Percentiles rank a stretch among this genome's conserved stretches.
These are phyloP conservation scores for Pelusios castaneus DNA, from an alignment of 2,113 vertebrate species.

Conservation along the genomic window DNA sequence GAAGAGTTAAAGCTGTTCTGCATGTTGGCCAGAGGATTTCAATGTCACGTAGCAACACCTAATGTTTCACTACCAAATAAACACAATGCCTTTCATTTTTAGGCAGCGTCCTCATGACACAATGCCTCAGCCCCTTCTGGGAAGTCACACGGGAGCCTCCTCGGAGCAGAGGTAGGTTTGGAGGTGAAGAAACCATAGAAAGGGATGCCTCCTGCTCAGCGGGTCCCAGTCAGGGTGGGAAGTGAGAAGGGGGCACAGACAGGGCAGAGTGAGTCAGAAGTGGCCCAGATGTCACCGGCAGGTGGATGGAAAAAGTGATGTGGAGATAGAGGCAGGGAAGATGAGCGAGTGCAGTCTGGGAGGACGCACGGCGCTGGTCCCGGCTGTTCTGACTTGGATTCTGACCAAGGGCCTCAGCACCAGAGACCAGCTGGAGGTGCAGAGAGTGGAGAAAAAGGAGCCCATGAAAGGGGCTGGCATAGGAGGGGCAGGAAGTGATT, in stretches of 20 bases:
- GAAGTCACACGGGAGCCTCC: rapidly evolving
- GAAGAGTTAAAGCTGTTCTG: constrained; percentile 27
- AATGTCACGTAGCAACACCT: constrained; percentile 55
- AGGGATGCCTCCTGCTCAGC: neutral
- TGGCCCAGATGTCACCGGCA: neutral
- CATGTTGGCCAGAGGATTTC: neutral
- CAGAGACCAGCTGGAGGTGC: neutral
- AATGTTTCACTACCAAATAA: neutral
- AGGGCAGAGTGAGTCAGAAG: neutral
- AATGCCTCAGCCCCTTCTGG: neutral
- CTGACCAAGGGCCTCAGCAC: neutral
- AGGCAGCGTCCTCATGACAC: neutral
- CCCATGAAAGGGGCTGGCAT: neutral
- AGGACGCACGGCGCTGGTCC: neutral
- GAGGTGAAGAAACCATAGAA: neutral
- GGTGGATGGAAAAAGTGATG: neutral
- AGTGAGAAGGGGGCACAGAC: neutral
- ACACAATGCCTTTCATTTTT: neutral
- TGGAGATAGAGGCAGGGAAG: neutral
- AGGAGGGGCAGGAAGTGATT: neutral
- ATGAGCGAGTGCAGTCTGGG: neutral
- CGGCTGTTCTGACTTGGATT: neutral
- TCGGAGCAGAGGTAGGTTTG: neutral
- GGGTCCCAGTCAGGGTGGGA: neutral
- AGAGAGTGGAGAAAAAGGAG: neutral